Percentiles rank a stretch among this genome's conserved stretches.
Conservation (phyloP, 2,113 vertebrate species). For the Macheiramphus alcinus region DNA sequence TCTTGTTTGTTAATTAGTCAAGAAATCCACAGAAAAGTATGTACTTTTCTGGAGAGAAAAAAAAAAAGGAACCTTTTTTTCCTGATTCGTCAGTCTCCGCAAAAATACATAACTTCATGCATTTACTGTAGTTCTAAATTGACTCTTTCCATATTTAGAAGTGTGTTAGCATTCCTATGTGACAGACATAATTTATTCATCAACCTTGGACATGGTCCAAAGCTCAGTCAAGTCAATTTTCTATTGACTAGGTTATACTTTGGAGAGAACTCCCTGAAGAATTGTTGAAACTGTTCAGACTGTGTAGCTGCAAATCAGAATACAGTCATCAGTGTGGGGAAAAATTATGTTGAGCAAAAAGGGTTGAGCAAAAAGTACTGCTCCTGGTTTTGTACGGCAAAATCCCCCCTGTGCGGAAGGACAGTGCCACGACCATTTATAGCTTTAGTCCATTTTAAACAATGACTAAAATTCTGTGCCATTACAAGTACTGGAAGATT, state of each 20-base stretch:
- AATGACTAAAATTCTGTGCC: background rate
- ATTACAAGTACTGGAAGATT: background rate
- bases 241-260: background rate
- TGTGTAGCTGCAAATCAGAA: background rate
- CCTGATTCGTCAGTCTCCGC: background rate
- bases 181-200: background rate
- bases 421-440: accelerated
- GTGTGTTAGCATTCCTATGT: slow-evolving; percentile 11
- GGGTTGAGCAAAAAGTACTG: background rate
- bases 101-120: background rate
- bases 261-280: background rate
- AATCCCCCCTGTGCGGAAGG: background rate
- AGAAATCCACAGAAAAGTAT: background rate
- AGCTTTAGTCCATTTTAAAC: background rate
- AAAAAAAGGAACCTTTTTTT: background rate
- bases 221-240: background rate
- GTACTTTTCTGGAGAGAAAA: background rate
- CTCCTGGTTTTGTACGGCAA: background rate
- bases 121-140: background rate
- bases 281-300: background rate
- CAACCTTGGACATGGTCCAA: background rate
- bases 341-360: background rate
- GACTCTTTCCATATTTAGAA: background rate
- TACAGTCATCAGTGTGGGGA: accelerated
- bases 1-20: background rate